These are phyloP conservation scores for Stomatorhinus walkeri DNA, from an alignment of 2,797 vertebrate genomes.

Conservation along the genomic window DNA sequence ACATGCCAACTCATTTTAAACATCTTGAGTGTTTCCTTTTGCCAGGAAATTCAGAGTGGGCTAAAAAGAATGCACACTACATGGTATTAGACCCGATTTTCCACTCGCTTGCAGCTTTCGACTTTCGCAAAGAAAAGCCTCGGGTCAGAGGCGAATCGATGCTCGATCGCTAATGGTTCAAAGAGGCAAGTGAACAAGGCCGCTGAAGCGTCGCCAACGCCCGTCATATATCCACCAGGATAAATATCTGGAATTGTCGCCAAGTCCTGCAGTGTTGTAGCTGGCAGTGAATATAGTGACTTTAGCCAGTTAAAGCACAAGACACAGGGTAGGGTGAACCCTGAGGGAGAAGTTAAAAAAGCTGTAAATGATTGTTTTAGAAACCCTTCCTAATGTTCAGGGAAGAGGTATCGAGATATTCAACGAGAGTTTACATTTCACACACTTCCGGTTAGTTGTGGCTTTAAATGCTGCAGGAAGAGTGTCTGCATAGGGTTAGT, in stretches of 20 bases:
- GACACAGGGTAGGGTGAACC: not conserved
- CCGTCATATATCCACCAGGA: not conserved
- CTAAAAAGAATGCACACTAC: not conserved
- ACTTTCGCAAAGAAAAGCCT: not conserved
- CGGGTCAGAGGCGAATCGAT: not conserved
- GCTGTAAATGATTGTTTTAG: not conserved
- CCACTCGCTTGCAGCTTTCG: not conserved
- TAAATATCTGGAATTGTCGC: not conserved
- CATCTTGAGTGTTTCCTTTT: not conserved
- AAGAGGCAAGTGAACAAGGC: not conserved
- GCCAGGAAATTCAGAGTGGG: not conserved
- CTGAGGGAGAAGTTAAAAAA: not conserved
- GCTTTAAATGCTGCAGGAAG: not conserved
- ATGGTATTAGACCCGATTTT: not conserved
- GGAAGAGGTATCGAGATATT: not conserved
- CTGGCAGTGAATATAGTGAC: not conserved
- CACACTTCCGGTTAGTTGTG: not conserved
- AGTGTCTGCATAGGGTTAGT: not conserved
- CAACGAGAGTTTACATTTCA: not conserved
- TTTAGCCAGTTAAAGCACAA: not conserved
- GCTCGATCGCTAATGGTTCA: not conserved
- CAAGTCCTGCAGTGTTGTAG: not conserved
- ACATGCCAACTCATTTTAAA: not conserved
- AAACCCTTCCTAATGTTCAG: not conserved
- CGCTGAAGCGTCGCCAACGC: not conserved